Evolutionary conservation across 1,140 invertebrate genomes (phyloP), one percentile per base, ranked within the genome.

Genomic region (Venturia canescens): DNA sequence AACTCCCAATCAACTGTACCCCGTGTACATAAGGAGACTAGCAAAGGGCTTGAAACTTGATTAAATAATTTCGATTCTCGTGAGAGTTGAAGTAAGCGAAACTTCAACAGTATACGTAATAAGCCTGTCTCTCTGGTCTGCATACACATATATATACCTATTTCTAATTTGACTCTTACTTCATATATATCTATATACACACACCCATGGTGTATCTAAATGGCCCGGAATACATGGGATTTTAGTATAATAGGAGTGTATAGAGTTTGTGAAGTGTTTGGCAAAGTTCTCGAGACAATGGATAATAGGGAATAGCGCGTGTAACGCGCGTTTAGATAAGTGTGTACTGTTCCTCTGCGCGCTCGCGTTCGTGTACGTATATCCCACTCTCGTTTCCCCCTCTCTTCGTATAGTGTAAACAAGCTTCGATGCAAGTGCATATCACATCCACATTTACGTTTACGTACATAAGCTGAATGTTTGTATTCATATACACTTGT

Each of bases 201-300:
- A 38, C n/a, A 38, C 38, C 31, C 13, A 31, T 34, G 18, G 27
- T 34, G 67, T n/a, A n/a, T 29, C 67, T 70, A 70, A 27, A 34
- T 70, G 31, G 18, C 70, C 21, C 70, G 18, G 67, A 31, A 70
- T 34, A 31, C 34, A 48, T 48, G 23, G 23, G 71, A 29, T 29
- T 74, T 29, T 74, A 50, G 71, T 74, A 53, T 74, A 74, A 74
- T 53, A 53, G 18, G n/a, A 26, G 21, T 74, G 44, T 74, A 15
- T 74, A 53, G 18, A 74, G 71, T 74, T 74, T 53, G 48, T 38
- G 71, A 29, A 48, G 44, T 74, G 38, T 74, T 74, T 27, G 48
- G 38, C 44, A 44, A 74, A 74, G 71, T 74, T 74, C 71, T 48
- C 34, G 71, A 74, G 44, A 74, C 71, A 74, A 74, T 74, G 71